These are phyloP conservation scores for Cossypha heuglini DNA, from an alignment of 2,797 vertebrate genomes.

Conservation along the genomic window DNA sequence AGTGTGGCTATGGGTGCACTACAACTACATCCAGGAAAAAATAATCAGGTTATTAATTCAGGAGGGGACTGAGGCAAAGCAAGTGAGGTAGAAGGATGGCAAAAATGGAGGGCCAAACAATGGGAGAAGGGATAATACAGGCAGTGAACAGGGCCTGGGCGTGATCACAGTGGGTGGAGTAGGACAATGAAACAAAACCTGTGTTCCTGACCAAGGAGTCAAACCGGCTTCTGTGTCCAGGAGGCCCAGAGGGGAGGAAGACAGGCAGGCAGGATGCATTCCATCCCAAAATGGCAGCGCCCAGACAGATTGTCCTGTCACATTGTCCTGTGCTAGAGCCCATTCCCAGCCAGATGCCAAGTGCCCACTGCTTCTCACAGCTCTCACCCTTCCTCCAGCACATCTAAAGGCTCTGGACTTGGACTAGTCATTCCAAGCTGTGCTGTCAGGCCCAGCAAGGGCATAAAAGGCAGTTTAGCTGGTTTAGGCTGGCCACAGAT, in stretches of 20 bases:
- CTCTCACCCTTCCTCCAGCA: not conserved
- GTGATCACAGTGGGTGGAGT: not conserved
- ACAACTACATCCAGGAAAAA: not conserved
- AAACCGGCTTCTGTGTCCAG: not conserved
- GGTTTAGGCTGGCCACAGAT: not conserved
- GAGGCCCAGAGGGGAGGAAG: not conserved
- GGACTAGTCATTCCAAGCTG: not conserved
- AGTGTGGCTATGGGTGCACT: not conserved
- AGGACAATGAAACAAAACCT: not conserved
- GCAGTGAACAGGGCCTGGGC: accelerated
- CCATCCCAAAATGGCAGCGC: not conserved
- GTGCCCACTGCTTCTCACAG: accelerated
- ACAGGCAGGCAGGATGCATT: not conserved
- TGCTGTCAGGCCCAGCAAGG: not conserved
- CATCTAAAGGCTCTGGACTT: not conserved
- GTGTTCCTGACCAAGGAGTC: not conserved
- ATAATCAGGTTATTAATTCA: not conserved
- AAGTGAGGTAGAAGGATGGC: not conserved
- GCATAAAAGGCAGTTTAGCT: not conserved
- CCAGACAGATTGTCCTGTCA: too few species aligned
- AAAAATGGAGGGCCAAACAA: not conserved
- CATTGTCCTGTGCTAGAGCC: not conserved
- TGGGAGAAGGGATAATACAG: not conserved
- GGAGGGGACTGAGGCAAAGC: not conserved
- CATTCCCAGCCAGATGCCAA: not conserved